These are phyloP conservation scores for Zootoca vivipara DNA, from an alignment of 2,113 vertebrate species.

Conservation along the genomic window DNA sequence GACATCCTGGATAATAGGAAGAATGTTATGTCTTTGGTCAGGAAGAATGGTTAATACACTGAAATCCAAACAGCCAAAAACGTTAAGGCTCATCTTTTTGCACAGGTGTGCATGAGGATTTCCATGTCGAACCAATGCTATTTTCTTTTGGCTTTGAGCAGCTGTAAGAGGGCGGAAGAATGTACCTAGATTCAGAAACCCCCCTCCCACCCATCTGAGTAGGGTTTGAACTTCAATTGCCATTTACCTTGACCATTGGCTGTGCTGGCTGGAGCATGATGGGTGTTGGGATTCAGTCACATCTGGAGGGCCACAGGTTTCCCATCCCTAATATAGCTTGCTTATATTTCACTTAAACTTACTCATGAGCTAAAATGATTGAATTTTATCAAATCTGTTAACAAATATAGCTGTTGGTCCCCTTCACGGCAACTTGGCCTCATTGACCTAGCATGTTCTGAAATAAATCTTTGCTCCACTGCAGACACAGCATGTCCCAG, in stretches of 20 bases:
- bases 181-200: background rate
- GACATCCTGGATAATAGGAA: background rate
- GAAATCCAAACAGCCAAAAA: background rate
- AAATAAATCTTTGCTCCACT: slow-evolving; percentile 10
- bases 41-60: background rate
- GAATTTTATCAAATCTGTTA: background rate
- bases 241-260: background rate
- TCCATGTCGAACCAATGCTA: background rate
- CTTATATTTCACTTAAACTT: background rate
- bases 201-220: background rate
- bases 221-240: too few relatives aligned
- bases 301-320: background rate
- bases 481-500: slow-evolving; percentile 76
- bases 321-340: background rate
- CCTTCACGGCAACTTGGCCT: background rate
- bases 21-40: background rate
- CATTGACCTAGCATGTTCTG: background rate
- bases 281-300: too few relatives aligned
- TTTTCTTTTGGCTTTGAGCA: background rate
- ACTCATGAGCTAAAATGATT: background rate
- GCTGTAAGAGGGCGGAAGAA: background rate
- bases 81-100: slow-evolving; percentile 1
- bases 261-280: background rate
- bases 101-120: background rate
- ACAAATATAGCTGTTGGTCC: background rate